Base-by-base conservation (phyloP, 2,888 invertebrate species). In the Stramonita haemastoma region DNA sequence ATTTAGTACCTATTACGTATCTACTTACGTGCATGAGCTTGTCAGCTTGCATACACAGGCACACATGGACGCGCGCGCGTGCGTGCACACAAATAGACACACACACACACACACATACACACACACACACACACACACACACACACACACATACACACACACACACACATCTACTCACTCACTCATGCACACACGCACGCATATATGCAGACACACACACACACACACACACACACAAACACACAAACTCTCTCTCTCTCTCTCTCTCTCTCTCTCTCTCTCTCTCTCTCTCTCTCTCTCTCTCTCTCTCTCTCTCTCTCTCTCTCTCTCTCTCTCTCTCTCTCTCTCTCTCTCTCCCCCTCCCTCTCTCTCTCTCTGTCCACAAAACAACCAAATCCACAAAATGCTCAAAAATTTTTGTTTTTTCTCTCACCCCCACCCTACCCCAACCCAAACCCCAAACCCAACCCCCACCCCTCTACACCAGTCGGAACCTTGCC, bases 401-500 rank as follows among this genome's bases (percentile, higher is more conserved):
- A n/a, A n/a, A n/a, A n/a, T n/a, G n/a, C n/a, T n/a, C n/a, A n/a
- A n/a, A n/a, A n/a, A n/a, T n/a, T n/a, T n/a, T n/a, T n/a, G n/a
- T n/a, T n/a, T n/a, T n/a, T n/a, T n/a, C n/a, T n/a, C 73, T 77
- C 77, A 26, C n/a, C 26, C 70, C 26, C 70, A 26, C 26, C 26
- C 26, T 4, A 22, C 26, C 26, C n/a, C 70, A 70, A 26, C 70
- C n/a, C 26, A 13, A 0, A 8, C 1, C 22, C 70, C 26, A 0
- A 1, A 22, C 70, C 26, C 32, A 29, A 29, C 32, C 77, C 32
- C 77, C 17, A 8, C 17, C 77, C 32, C 84, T 84, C 29, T 46
- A 19, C 13, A 11, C 26, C 46, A 96, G 96, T 96, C 87, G 96
- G 92, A 97, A 97, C 92, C 93, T 97, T 90, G 96, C 97, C 6